These are phyloP conservation scores for Phacellophora camtschatica DNA, from an alignment of 30 jellyfish, hydroid and myxozoan genomes.

Conservation along the genomic window DNA sequence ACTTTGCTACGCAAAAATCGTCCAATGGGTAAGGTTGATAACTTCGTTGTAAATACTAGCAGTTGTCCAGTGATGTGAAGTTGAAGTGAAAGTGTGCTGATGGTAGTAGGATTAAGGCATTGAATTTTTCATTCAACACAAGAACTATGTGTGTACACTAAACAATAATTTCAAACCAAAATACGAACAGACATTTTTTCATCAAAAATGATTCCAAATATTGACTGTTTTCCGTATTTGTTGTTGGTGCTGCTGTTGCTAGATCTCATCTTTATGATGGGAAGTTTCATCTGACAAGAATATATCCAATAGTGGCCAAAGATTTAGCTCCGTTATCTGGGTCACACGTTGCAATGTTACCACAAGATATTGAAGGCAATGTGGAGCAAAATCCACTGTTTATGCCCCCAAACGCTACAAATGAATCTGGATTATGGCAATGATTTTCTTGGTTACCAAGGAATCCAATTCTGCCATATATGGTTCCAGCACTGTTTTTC, in stretches of 20 bases:
- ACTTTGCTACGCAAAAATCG: constrained; percentile 30
- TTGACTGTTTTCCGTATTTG: too few relatives aligned
- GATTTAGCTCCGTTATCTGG: constrained; percentile 38
- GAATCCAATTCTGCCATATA: constrained; percentile 20
- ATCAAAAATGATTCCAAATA: too few relatives aligned
- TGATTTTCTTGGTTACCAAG: constrained; percentile 50
- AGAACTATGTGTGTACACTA: too few relatives aligned
- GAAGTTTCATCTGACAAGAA: too few relatives aligned
- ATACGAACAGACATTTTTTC: too few relatives aligned
- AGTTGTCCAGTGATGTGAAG: constrained; percentile 2
- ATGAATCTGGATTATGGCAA: constrained; percentile 41
- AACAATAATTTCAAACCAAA: too few relatives aligned
- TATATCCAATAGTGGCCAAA: constrained; percentile 10
- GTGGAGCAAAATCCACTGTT: not conserved
- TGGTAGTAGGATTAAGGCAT: too few relatives aligned
- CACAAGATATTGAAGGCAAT: not conserved
- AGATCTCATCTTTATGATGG: too few relatives aligned
- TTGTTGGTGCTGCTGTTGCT: too few relatives aligned
- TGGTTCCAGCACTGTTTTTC: not conserved
- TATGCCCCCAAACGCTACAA: constrained; percentile 12
- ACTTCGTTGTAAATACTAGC: not conserved
- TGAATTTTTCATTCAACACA: too few relatives aligned
- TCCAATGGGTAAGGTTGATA: not conserved
- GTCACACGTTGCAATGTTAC: constrained; percentile 13
- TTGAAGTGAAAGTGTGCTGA: too few relatives aligned